Percentiles rank a stretch among this genome's conserved stretches.
Conservation (phyloP, 2,797 vertebrate species). For the Smutsia gigantea region DNA sequence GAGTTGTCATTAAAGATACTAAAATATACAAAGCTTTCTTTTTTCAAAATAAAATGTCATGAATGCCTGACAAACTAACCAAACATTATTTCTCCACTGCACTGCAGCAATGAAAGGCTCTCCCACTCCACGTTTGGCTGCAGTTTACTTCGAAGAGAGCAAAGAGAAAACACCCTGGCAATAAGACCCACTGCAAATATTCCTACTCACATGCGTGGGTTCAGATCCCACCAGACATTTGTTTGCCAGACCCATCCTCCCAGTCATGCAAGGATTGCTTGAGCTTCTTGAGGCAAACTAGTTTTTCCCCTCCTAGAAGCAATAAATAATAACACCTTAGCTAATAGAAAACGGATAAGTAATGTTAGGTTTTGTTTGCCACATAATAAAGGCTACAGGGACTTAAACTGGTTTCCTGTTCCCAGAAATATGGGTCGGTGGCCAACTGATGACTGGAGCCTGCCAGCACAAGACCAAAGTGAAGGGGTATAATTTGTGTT, state of each 20-base stretch:
- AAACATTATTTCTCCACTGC: no score
- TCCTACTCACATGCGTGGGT: rapidly evolving
- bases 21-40: background rate
- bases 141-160: background rate
- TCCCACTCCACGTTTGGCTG: background rate
- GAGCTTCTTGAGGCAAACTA: background rate
- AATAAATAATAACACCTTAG: background rate
- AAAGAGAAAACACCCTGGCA: background rate
- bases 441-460: background rate
- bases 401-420: no score
- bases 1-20: background rate
- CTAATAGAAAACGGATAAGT: background rate
- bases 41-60: background rate
- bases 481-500: no score
- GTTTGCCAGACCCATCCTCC: rapidly evolving
- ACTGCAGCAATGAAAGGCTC: background rate
- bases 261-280: rapidly evolving
- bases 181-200: rapidly evolving
- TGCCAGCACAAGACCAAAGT: background rate
- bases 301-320: background rate
- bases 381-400: rapidly evolving
- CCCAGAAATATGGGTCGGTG: background rate
- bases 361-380: background rate
- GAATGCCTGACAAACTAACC: background rate
- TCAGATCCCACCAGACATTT: rapidly evolving